Evolutionary conservation across 2,113 vertebrate species (phyloP), one percentile per base, ranked within the genome.

Genomic region (Tinamus guttatus): DNA sequence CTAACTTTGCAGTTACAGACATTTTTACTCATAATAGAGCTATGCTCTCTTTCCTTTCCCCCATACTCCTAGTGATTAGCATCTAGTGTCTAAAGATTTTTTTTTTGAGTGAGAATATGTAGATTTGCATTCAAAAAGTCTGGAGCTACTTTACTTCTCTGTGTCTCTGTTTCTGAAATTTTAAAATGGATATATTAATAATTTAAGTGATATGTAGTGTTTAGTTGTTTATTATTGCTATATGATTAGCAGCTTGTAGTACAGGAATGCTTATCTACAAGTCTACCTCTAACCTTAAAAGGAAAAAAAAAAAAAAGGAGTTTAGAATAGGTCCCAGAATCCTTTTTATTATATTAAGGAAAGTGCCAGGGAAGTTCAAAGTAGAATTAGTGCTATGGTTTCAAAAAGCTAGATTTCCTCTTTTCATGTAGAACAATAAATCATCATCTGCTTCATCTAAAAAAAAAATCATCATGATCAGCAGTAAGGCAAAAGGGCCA

Each of bases 111-210:
- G 45, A 16, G 45, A 51, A 45, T 83, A 43, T 22, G 14, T 36
- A 49, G 27, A 22, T 77, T 63, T 65, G 27, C 41, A 16, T 17
- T 94, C n/a, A 78, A 41, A 47, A 62, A 51, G 14, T 82, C 24
- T 60, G 49, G 14, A 64, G 5, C 1, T 1, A 12, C 36, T 65
- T 94, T 38, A 20, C 7, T 63, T 87, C 8, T 49, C 10, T 70
- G 5, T 81, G 28, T 32, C 20, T 68, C 30, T 45, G 1, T 82
- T 91, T 75, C 52, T 54, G 21, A 52, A 67, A 21, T 18, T 87
- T 71, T 81, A 34, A 78, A 64, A 38, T 1, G 0, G 5, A 0
- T 41, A 0, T 45, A 19, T 5, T 47, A 16, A 67, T 87, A 76
- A 0, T 75, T 64, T 8, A 14, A 32, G 16, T 14, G n/a, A 32